These are phyloP conservation scores for Pseudochirops cupreus DNA, from an alignment of 2,797 vertebrate species.

Conservation along the genomic window DNA sequence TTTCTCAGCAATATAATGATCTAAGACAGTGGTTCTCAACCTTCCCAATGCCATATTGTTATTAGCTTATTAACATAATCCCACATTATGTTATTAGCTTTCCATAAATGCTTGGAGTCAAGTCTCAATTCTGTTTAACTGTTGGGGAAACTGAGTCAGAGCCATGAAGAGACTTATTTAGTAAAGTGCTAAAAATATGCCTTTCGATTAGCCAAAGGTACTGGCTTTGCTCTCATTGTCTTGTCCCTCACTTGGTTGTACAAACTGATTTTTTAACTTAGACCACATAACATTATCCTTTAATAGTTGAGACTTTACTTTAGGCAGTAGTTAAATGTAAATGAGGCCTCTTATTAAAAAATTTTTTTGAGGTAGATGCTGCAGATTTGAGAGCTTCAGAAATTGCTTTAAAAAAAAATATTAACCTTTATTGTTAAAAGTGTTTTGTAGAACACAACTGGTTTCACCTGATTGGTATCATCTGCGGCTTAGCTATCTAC, in stretches of 20 bases:
- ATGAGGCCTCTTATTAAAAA: slow-evolving; percentile 1
- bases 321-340: slow-evolving; percentile 38
- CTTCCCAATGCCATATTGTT: no score
- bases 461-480: slow-evolving; percentile 97
- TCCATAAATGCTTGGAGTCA: slow-evolving; percentile 21
- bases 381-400: neutral
- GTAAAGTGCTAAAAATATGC: neutral
- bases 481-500: slow-evolving; percentile 98
- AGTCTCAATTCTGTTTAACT: neutral
- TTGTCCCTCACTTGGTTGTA: neutral
- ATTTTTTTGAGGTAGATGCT: slow-evolving; percentile 13
- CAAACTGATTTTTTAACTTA: neutral
- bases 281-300: neutral
- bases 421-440: slow-evolving; percentile 81
- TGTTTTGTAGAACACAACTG: slow-evolving; percentile 99
- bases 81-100: neutral
- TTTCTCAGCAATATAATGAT: no score
- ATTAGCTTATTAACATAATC: no score
- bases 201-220: neutral
- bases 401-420: slow-evolving; percentile 36
- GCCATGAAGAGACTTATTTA: slow-evolving; percentile 25
- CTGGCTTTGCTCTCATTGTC: neutral
- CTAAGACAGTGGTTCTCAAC: no score
- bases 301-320: slow-evolving; percentile 24
- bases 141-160: neutral